These are phyloP conservation scores for Alentia gelatinosa DNA, from an alignment of 2,888 invertebrate species.

Conservation along the genomic window DNA sequence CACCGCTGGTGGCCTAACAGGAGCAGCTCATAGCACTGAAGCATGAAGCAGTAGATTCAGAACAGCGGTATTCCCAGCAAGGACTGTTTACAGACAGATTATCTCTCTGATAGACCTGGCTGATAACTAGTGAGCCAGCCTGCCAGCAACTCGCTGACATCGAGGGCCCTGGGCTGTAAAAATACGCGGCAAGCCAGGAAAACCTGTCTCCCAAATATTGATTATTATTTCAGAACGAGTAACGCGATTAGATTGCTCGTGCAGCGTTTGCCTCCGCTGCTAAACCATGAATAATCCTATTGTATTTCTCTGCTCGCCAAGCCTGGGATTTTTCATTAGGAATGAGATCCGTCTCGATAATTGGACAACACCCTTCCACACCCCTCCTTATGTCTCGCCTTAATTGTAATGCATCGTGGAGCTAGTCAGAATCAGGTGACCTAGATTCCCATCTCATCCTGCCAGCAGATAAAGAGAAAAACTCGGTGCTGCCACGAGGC, in stretches of 20 bases:
- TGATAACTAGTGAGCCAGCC: not conserved
- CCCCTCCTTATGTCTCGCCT: not conserved
- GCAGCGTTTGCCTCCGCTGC: too few relatives aligned
- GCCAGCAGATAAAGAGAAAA: not conserved
- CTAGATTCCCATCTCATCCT: not conserved
- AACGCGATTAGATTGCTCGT: too few relatives aligned
- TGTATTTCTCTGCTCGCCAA: too few relatives aligned
- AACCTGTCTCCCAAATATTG: too few relatives aligned
- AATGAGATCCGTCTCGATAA: not conserved
- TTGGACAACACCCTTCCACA: not conserved
- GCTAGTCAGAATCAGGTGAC: not conserved
- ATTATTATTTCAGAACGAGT: too few relatives aligned
- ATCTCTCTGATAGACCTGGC: not conserved
- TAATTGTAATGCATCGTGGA: not conserved
- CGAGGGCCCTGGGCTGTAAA: too few relatives aligned
- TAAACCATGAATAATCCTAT: too few relatives aligned
- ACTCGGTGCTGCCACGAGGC: not conserved
- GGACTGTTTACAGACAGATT: not conserved
- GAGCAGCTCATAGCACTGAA: slow-evolving; percentile 1
- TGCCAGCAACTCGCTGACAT: too few relatives aligned
- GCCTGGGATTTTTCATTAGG: not conserved
- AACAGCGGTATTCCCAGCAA: not conserved
- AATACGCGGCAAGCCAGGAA: too few relatives aligned
- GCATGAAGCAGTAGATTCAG: not conserved
- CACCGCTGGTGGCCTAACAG: too few relatives aligned